These are phyloP conservation scores for Phortica magna DNA, from an alignment of 2,888 invertebrate genomes.

Conservation along the genomic window DNA sequence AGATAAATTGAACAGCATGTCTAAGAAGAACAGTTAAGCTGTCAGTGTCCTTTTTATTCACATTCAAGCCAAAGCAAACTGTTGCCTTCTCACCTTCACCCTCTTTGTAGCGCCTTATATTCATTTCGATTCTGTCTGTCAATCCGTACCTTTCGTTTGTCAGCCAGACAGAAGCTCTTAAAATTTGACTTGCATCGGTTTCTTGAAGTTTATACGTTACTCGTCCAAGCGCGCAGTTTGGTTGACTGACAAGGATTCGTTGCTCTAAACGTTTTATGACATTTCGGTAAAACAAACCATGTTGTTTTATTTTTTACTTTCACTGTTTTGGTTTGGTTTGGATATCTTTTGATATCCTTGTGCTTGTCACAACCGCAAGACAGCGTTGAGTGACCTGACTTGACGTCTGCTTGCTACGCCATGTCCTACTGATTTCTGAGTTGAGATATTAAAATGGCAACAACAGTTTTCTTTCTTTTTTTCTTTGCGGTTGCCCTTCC, in stretches of 20 bases:
- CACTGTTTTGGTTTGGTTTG: neutral
- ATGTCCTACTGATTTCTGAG: conserved; percentile 5
- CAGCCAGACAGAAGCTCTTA: neutral
- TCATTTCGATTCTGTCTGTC: conserved; percentile 9
- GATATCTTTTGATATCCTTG: no score
- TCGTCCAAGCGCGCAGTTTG: neutral
- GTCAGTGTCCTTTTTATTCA: no score
- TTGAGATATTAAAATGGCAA: conserved; percentile 5
- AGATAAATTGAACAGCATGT: no score
- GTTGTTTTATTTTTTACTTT: neutral
- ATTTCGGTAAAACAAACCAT: neutral
- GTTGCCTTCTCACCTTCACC: no score
- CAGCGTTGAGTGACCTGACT: neutral
- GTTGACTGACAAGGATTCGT: neutral
- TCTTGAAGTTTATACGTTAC: neutral
- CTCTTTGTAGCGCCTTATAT: no score
- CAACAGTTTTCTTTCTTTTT: conserved; percentile 12
- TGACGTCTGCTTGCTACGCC: neutral
- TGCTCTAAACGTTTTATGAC: conserved; percentile 10
- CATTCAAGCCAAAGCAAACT: no score
- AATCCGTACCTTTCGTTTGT: neutral
- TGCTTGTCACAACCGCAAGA: neutral
- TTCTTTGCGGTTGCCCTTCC: neutral
- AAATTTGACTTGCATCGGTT: conserved; percentile 8
- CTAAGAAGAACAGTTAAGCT: no score